These are phyloP conservation scores for Elymnias hypermnestra DNA, from an alignment of 1,140 invertebrate genomes.

Conservation along the genomic window DNA sequence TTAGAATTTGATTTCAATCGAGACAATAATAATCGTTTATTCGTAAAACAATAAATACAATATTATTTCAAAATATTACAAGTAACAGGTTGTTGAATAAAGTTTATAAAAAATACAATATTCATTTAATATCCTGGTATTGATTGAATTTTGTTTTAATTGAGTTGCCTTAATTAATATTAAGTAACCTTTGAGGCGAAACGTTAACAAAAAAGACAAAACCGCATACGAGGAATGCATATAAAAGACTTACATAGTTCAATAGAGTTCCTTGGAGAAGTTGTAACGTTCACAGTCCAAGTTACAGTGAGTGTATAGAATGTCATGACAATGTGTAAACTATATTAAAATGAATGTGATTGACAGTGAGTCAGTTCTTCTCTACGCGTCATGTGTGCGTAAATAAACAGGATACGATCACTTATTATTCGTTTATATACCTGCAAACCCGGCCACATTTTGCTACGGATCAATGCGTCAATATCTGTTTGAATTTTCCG, in stretches of 20 bases:
- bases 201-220: background rate
- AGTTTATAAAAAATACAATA: too few species aligned
- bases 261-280: constrained; percentile 10
- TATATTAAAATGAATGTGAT: constrained; percentile 31
- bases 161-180: background rate
- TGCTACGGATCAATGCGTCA: too few species aligned
- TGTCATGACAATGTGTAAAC: constrained; percentile 10
- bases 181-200: background rate
- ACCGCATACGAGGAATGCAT: constrained; percentile 21
- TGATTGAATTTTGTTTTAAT: background rate
- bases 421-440: constrained; percentile 5
- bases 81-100: too few species aligned
- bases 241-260: constrained; percentile 14
- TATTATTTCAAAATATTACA: too few species aligned
- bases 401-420: constrained; percentile 19
- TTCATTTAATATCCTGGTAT: background rate
- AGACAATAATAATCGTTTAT: too few species aligned
- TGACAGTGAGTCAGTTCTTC: constrained; percentile 27
- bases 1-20: too few species aligned
- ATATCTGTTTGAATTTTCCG: too few species aligned
- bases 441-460: too few species aligned
- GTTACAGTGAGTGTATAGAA: constrained; percentile 16
- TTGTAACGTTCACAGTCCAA: constrained; percentile 14
- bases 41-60: too few species aligned
- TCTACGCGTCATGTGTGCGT: constrained; percentile 22